These are phyloP conservation scores for Capitella teleta DNA, from an alignment of 1,140 invertebrate species.

Conservation along the genomic window DNA sequence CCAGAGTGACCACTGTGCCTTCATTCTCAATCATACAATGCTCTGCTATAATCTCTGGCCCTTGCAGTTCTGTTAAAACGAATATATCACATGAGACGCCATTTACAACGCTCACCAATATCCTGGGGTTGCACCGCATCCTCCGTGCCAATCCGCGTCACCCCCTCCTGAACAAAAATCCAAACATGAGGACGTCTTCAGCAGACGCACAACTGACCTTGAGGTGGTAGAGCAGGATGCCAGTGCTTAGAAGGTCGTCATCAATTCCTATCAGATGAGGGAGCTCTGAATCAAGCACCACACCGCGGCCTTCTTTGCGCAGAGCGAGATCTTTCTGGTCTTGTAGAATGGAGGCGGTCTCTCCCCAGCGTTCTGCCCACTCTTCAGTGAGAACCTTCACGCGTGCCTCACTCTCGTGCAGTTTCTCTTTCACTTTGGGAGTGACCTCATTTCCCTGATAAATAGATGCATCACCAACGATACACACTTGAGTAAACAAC, in stretches of 20 bases:
- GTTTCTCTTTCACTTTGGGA: constrained; percentile 59
- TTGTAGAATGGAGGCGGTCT: constrained; percentile 69
- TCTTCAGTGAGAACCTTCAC: constrained; percentile 83
- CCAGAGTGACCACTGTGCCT: too few species aligned
- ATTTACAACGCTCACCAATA: constrained; percentile 13
- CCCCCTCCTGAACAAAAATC: constrained; percentile 8
- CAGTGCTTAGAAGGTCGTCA: constrained; percentile 69
- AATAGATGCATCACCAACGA: too few species aligned
- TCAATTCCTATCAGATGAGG: constrained; percentile 81
- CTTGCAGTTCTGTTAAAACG: too few species aligned
- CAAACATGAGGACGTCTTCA: not conserved
- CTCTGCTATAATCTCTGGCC: too few species aligned
- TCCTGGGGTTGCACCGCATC: constrained; percentile 5
- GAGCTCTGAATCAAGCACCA: constrained; percentile 81
- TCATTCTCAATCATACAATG: too few species aligned
- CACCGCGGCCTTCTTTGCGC: constrained; percentile 57
- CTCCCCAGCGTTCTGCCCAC: constrained; percentile 87
- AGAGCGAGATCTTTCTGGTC: constrained; percentile 46
- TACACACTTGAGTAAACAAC: too few species aligned
- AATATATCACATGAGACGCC: too few species aligned
- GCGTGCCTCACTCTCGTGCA: constrained; percentile 74
- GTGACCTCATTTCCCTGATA: constrained; percentile 33
- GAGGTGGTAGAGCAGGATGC: constrained; percentile 80
- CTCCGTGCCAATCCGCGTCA: constrained; percentile 4
- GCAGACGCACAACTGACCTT: too few species aligned